Evolutionary conservation across 2,113 vertebrate genomes (phyloP), one percentile per base, ranked within the genome.

Genomic region (Neofelis nebulosa): DNA sequence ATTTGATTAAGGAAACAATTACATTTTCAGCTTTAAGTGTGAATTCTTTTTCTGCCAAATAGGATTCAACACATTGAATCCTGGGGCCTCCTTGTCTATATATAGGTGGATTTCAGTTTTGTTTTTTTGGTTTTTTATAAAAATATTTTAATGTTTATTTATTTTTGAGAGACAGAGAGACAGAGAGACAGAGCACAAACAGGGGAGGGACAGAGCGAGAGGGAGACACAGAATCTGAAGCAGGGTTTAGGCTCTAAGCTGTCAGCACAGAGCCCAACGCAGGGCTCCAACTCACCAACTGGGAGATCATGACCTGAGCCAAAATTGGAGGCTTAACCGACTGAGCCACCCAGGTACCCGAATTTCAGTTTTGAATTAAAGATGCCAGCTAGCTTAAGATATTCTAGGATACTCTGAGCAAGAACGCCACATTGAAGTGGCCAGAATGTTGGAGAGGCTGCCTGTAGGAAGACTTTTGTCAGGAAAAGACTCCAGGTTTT

Each of bases 351-450:
- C 57, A 61, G 57, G 57, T 61, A 21, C 57, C 21, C 57, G 5
- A 27, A 92, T 94, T 87, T 95, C 31, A 69, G 25, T 87, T 96
- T 91, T 79, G 74, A 83, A 89, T 92, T 48, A 45, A 86, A 84
- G 74, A 87, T 78, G 7, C 61, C 63, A 73, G 33, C 2, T 73
- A 29, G 8, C 38, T 79, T 88, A 73, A n/a, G 25, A 52, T 69
- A 29, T 79, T 74, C 63, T 12, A 90, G 80, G 48, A 55, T n/a
- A 38, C 29, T 68, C 11, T 33, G 79, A 85, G 84, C 25, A 55
- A 21, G 83, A 50, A 33, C 2, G 0, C 18, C 61, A 14, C 38
- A 4, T 16, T 13, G 4, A 41, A 18, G 41, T 61, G 61, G n/a
- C 33, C 12, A 0, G 25, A 65, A 68, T 11, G 10, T 31, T 82